Evolutionary conservation across 2,113 vertebrate genomes (phyloP), one percentile per base, ranked within the genome.

Genomic region (Bubo scandiacus): DNA sequence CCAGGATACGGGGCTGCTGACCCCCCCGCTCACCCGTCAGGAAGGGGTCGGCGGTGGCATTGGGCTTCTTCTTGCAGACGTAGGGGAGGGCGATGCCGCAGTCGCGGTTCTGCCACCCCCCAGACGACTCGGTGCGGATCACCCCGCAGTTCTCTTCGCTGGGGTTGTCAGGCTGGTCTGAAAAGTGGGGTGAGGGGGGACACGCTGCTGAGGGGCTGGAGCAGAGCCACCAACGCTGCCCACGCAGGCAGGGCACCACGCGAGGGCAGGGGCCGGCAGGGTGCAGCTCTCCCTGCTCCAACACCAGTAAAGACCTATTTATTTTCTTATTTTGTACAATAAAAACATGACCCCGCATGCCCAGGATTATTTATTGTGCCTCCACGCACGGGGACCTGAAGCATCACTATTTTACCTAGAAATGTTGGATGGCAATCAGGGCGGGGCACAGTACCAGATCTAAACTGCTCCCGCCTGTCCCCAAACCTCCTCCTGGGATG

Each of bases 61-160:
- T 99, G 83, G 99, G 99, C 57, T 98, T 99, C 98, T 99, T 99
- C 97, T 99, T 99, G 96, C 99, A 99, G 47, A 99, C 98, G 0
- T 99, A 99, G 6, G 99, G 99, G 88, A 99, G 97, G 18, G 99
- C 99, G 0, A 98, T 98, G 86, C 99, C 98, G 40, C 99, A 99
- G 87, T 99, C 99, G 0, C 99, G 98, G 97, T 99, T 99, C 97
- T 99, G 99, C 99, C 99, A 99, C 20, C 99, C 98, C 0, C 99
- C 99, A 0, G 98, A 99, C 0, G 99, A 98, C 97, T 99, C 99
- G 0, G 99, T 99, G 74, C 99, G 98, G 97, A 99, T 99, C 93
- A 99, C 99, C 0, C 98, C 99, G 1, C 99, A 99, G 97, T 99
- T 99, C 95, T 99, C 99, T 96, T 99, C 99, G 0, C 99, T 98